A percentile compares a stretch with the other conserved stretches of the same genome.
Evolutionary conservation across 2,888 invertebrate species (phyloP).

Genomic region (Melieria crassipennis): DNA sequence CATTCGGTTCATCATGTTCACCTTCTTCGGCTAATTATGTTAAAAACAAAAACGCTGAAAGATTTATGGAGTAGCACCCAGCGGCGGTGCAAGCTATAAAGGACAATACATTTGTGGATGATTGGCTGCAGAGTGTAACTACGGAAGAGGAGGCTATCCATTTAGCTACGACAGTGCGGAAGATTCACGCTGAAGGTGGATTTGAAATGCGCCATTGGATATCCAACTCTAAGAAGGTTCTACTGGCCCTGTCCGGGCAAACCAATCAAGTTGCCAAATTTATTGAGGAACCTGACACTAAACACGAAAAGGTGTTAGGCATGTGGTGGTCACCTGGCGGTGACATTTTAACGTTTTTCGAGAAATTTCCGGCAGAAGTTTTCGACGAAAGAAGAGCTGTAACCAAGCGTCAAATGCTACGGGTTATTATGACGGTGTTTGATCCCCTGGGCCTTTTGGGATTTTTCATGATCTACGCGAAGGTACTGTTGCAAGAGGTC

Average conservation of each 20-base stretch:
- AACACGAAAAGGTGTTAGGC: constrained; percentile 42
- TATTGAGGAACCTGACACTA: constrained; percentile 21
- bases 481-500: constrained; percentile 31
- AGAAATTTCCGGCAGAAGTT: constrained; percentile 26
- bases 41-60: constrained; percentile 34
- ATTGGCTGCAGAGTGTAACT: constrained; percentile 34
- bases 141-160: constrained; percentile 29
- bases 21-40: constrained; percentile 34
- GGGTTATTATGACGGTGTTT: constrained; percentile 19
- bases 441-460: constrained; percentile 30
- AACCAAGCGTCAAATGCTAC: constrained; percentile 36
- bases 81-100: constrained; percentile 22
- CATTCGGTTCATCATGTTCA: constrained; percentile 37
- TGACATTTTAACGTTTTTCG: constrained; percentile 41
- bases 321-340: constrained; percentile 40
- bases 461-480: constrained; percentile 24
- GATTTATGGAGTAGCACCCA: constrained; percentile 17
- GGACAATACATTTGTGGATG: constrained; percentile 33
- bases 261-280: background rate
- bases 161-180: constrained; percentile 22
- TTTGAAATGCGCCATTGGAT: constrained; percentile 38
- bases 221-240: constrained; percentile 29
- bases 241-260: constrained; percentile 9
- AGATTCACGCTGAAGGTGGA: constrained; percentile 2
- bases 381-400: constrained; percentile 21